These are phyloP conservation scores for Hydropsyche tenuis DNA, from an alignment of 1,140 invertebrate species.

Conservation along the genomic window DNA sequence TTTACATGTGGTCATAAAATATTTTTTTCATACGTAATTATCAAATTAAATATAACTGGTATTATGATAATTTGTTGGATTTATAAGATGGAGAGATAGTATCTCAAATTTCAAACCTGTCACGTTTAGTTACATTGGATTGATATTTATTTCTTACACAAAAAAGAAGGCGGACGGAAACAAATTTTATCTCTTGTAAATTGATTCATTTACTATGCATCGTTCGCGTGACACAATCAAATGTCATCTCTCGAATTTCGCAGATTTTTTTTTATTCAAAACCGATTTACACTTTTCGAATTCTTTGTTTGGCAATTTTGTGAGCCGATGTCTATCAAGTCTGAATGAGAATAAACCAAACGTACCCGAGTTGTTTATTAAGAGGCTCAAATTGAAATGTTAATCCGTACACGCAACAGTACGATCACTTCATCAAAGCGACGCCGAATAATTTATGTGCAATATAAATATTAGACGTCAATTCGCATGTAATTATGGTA, in stretches of 20 bases:
- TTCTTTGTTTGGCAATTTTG: too few species aligned
- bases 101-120: conserved; percentile 18
- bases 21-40: not conserved
- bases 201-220: conserved; percentile 1
- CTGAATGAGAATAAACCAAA: too few species aligned
- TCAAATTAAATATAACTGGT: not conserved
- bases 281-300: too few species aligned
- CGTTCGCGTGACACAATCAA: not conserved
- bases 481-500: conserved; percentile 14
- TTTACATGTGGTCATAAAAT: not conserved
- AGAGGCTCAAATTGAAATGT: conserved; percentile 1
- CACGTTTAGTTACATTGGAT: not conserved
- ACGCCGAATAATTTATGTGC: not conserved
- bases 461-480: conserved; percentile 4
- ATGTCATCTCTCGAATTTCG: not conserved
- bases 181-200: not conserved
- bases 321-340: too few species aligned
- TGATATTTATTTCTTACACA: conserved; percentile 4
- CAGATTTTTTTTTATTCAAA: too few species aligned
- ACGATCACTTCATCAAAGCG: conserved; percentile 6
- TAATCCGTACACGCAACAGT: not conserved
- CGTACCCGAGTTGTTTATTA: not conserved
- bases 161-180: conserved; percentile 11
- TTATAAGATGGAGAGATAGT: not conserved
- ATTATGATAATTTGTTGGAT: not conserved